Evolutionary conservation across 1,140 invertebrate genomes (phyloP), one percentile per base, ranked within the genome.

Genomic region (Eumaeus atala): DNA sequence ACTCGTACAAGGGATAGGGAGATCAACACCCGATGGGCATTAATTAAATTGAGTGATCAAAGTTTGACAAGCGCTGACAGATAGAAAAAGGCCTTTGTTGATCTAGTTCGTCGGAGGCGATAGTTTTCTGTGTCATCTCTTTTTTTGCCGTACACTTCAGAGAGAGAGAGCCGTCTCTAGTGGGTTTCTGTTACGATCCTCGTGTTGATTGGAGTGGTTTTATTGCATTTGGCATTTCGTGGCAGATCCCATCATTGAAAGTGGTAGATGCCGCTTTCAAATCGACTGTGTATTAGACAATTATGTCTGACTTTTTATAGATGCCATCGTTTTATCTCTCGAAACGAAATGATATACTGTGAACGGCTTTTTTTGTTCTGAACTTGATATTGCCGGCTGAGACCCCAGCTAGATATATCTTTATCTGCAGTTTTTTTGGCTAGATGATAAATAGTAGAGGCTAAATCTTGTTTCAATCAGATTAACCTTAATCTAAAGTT

Each of bases 121-220:
- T 17, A 8, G 40, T 44, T 42, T 28, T 17, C 16, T 44, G 40
- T 44, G 40, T 17, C 40, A 44, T 44, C 40, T 44, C 40, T 44
- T 44, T 44, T n/a, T 44, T 44, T 44, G 40, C 40, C 14, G 14
- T 8, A 44, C 17, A 44, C 9, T 9, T 16, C 6, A 40, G 40
- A 44, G 1, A 17, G 40, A 44, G 40, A 44, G 40, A 44, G 40
- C 16, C n/a, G n/a, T n/a, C n/a, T n/a, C n/a, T n/a, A 44, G 40
- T 44, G 17, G 40, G 40, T 44, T 44, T 44, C 40, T 44, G 40
- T 44, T 44, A 44, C 40, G 40, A 44, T 44, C 40, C n/a, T n/a
- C 14, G 40, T 3, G 21, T 28, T 28, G 21, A 28, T 28, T 28
- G 21, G 21, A 44, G 14, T 10, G 35, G 9, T 3, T 44, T 6